These are phyloP conservation scores for Hybos culiciformis DNA, from an alignment of 2,888 invertebrate genomes.

Conservation along the genomic window DNA sequence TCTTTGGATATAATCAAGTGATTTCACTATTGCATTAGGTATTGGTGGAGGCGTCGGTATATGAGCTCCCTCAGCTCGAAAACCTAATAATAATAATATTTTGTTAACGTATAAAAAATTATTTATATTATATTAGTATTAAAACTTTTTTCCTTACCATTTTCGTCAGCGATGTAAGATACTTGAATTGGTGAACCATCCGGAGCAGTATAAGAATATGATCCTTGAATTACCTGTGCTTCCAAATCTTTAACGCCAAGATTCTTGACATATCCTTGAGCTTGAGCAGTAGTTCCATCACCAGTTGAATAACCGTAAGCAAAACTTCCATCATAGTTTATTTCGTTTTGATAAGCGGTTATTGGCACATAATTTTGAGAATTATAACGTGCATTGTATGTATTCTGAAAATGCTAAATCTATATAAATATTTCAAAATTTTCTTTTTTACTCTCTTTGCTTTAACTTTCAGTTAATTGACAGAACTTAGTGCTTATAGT, in stretches of 20 bases:
- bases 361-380: conserved; percentile 33
- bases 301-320: conserved; percentile 54
- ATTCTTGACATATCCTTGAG: conserved; percentile 61
- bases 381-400: conserved; percentile 19
- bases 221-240: conserved; percentile 61
- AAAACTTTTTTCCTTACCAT: conserved; percentile 38
- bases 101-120: neutral
- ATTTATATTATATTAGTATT: neutral
- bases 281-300: conserved; percentile 67
- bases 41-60: conserved; percentile 32
- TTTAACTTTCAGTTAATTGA: neutral
- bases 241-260: conserved; percentile 51
- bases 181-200: conserved; percentile 58
- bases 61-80: conserved; percentile 34
- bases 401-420: neutral
- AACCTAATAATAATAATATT: conserved; percentile 20
- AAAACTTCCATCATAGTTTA: conserved; percentile 34
- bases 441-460: conserved; percentile 9
- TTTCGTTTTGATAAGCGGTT: conserved; percentile 34
- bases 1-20: conserved; percentile 25
- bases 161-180: conserved; percentile 61
- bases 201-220: conserved; percentile 60
- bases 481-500: neutral
- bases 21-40: conserved; percentile 27
- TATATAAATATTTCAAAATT: conserved; percentile 14